phyloP scores from a whole-genome alignment of 2,797 vertebrate species.

The Onychomys leucogaster region DNA sequence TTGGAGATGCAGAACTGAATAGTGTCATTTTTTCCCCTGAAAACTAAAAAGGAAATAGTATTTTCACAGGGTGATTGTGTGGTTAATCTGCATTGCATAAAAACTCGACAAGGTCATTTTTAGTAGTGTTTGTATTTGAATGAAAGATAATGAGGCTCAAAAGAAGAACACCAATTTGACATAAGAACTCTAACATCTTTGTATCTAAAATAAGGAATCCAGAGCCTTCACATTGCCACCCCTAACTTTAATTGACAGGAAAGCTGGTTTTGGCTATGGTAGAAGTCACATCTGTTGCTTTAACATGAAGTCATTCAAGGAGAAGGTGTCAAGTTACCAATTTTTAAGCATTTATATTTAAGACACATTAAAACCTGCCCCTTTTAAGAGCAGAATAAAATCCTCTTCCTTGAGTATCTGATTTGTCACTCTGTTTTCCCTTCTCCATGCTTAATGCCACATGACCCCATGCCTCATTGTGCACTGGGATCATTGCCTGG shows the following conservation, averaged over 20 bases:
- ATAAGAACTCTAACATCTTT: background rate
- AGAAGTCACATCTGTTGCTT: conserved; percentile 4
- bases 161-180: background rate
- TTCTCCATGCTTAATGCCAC: background rate
- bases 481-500: background rate
- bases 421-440: background rate
- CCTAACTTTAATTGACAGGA: background rate
- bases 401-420: background rate
- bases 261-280: background rate
- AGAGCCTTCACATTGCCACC: background rate
- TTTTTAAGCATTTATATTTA: background rate
- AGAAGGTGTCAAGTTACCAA: background rate
- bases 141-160: background rate
- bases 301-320: background rate
- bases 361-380: background rate
- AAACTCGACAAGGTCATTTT: conserved; percentile 12
- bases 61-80: background rate
- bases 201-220: background rate
- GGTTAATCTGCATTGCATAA: background rate
- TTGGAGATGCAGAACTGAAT: background rate
- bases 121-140: background rate
- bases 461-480: background rate
- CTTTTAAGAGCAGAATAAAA: background rate
- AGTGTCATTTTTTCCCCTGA: background rate
- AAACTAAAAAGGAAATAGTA: background rate